A percentile compares a stretch with the other conserved stretches of the same genome.
phyloP scores from a whole-genome alignment of 1,140 invertebrate genomes.

The Solenopsis fugax region DNA sequence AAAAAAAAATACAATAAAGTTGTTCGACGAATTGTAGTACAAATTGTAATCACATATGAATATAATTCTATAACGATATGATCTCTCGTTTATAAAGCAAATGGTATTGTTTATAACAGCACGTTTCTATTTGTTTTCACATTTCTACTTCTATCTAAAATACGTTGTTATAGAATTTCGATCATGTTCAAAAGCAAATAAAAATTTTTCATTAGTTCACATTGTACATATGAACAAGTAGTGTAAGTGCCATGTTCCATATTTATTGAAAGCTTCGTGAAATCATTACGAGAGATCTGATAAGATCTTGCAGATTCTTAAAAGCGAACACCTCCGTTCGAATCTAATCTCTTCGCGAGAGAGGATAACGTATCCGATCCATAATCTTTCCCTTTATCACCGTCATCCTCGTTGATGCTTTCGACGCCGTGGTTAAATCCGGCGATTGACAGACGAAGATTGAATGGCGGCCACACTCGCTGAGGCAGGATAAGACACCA shows the following conservation, averaged over 20 bases:
- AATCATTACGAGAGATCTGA: constrained; percentile 1
- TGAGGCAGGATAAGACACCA: constrained; percentile 47
- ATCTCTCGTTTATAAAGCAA: background rate
- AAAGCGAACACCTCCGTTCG: constrained; percentile 43
- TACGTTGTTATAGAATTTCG: background rate
- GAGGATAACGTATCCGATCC: constrained; percentile 30
- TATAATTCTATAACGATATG: background rate
- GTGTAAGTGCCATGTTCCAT: background rate
- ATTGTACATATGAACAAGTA: background rate
- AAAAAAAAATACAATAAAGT: background rate
- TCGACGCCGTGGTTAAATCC: constrained; percentile 57
- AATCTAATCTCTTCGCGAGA: constrained; percentile 44
- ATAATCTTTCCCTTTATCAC: constrained; percentile 64
- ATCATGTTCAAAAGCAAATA: background rate
- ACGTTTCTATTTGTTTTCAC: background rate
- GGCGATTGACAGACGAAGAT: constrained; percentile 64
- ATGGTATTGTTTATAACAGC: background rate
- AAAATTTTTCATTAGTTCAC: background rate
- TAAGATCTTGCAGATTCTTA: constrained; percentile 22
- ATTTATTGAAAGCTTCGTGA: constrained; percentile 6
- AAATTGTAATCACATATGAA: background rate
- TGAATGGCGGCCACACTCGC: constrained; percentile 39
- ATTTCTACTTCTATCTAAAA: constrained; percentile 1
- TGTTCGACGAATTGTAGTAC: background rate
- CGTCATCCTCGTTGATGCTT: constrained; percentile 56